Evolutionary conservation across 2,888 invertebrate species (phyloP), one percentile per base, ranked within the genome.

Genomic region (Aporophyla nigra): DNA sequence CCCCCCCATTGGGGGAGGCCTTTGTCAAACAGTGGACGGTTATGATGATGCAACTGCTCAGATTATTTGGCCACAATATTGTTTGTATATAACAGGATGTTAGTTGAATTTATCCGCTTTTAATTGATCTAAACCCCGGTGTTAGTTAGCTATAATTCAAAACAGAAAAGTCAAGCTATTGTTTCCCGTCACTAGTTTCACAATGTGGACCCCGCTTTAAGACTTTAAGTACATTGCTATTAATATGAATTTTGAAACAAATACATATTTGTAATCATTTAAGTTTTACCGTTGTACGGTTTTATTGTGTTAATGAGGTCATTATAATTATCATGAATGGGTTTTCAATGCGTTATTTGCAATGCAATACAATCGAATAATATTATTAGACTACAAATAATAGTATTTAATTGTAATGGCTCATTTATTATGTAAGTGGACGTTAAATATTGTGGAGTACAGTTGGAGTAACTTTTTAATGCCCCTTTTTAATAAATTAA

Each of bases 261-360:
- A 71, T 71, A 43, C 3, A n/a, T n/a, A n/a, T 73, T 59, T 71
- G 69, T 65, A 27, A 61, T 46, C 59, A 40, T 58, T 63, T 66
- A 69, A 61, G 61, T 81, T 66, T 67, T 12, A 51, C 24, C 33
- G 6, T 67, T 73, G 40, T 54, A 49, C 51, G 71, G 59, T 62
- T 68, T 68, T 67, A 75, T 79, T 88, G 79, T 84, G 78, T 72
- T 75, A 86, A 86, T 78, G 72, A 83, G 71, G 61, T 71, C 49
- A 27, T 86, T 78, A 71, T 71, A 71, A 85, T 86, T 68, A 75
- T 65, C 63, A 33, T 58, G 24, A 71, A 86, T 71, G 70, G 58
- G n/a, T 77, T 58, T 61, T 74, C 58, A 76, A 66, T 71, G 68
- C 46, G 49, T 69, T 63, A 67, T 78, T 73, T 71, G 68, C 67